Evolutionary conservation across 2,113 vertebrate genomes (phyloP).

Genomic region (Turdus rufiventris): DNA sequence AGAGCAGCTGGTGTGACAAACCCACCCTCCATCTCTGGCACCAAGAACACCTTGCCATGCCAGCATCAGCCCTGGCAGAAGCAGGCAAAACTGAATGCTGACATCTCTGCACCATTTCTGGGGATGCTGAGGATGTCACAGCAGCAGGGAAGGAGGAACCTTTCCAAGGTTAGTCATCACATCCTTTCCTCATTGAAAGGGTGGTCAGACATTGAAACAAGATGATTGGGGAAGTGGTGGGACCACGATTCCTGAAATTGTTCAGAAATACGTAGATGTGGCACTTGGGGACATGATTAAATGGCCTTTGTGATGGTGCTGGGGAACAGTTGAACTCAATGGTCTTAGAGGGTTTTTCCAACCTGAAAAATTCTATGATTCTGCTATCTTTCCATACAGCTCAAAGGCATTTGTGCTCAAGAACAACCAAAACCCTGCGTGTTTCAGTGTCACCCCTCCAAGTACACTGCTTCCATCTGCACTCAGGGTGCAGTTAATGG

Average conservation of each 20-base stretch:
- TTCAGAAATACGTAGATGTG: background rate
- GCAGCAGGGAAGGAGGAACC: background rate
- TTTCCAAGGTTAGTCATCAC: background rate
- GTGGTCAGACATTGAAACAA: background rate
- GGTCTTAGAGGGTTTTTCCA: background rate
- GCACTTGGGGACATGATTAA: background rate
- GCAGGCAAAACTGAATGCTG: background rate
- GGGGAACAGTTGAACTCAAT: background rate
- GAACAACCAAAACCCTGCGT: background rate
- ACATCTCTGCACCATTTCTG: background rate
- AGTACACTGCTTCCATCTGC: accelerated
- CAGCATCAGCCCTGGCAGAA: background rate
- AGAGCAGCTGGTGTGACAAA: background rate
- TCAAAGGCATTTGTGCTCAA: background rate
- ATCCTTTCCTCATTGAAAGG: background rate
- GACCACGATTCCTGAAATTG: background rate
- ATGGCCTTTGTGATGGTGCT: background rate
- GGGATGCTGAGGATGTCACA: background rate
- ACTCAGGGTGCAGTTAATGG: background rate
- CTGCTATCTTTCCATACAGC: background rate
- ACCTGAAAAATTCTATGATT: background rate
- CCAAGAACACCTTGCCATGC: background rate
- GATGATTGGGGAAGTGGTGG: background rate
- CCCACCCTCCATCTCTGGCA: background rate
- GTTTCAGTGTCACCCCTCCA: accelerated